Conservation (phyloP, 1,140 invertebrate species). For the Gerris buenoi region DNA sequence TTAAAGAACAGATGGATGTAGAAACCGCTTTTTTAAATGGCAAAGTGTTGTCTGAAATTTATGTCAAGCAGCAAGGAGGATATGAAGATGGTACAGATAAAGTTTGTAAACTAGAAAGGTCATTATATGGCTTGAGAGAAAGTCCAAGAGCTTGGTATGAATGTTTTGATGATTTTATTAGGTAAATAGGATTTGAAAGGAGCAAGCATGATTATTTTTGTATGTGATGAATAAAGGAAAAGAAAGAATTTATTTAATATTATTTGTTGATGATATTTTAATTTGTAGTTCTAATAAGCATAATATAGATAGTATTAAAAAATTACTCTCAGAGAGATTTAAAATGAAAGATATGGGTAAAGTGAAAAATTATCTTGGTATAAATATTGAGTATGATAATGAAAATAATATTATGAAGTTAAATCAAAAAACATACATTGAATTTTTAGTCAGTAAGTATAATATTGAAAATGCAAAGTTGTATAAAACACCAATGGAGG, state of each 20-base stretch:
- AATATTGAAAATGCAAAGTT: neutral
- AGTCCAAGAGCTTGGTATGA: neutral
- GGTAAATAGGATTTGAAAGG: neutral
- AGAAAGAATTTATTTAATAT: neutral
- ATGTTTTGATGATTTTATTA: neutral
- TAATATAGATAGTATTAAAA: neutral
- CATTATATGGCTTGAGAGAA: constrained; percentile 1
- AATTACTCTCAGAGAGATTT: neutral
- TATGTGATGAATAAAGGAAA: no score
- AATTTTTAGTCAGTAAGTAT: neutral
- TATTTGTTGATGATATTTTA: neutral
- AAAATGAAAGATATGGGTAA: no score
- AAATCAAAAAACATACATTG: neutral
- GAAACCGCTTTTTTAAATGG: neutral
- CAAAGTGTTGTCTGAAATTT: neutral
- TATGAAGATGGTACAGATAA: neutral
- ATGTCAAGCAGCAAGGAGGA: no score
- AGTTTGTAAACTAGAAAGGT: neutral
- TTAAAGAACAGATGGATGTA: constrained; percentile 13
- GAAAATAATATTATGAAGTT: neutral
- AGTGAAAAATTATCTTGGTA: neutral
- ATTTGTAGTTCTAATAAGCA: neutral
- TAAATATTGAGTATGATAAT: neutral
- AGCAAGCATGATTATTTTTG: neutral
- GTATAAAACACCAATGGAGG: neutral